A percentile compares a stretch with the other conserved stretches of the same genome.
Evolutionary conservation across 2,797 vertebrate genomes (phyloP).

Genomic region (Gephyroberyx darwinii): DNA sequence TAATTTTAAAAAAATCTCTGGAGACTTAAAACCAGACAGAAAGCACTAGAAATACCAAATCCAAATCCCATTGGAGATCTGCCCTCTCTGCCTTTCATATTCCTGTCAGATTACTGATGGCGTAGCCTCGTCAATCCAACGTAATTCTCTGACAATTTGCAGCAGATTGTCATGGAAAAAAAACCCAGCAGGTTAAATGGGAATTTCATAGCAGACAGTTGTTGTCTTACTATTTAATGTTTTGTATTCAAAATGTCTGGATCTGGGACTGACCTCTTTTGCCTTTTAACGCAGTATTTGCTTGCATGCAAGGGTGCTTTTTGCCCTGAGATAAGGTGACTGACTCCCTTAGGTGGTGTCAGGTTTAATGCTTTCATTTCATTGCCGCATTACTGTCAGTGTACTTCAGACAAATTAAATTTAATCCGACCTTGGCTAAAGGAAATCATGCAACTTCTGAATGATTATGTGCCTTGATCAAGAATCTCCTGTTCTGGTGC

Average conservation of each 20-base stretch:
- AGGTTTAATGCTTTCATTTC: background rate
- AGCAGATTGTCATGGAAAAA: conserved; percentile 33
- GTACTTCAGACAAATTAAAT: background rate
- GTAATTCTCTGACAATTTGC: conserved; percentile 47
- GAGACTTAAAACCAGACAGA: conserved; percentile 7
- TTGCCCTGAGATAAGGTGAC: background rate
- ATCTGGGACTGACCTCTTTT: background rate
- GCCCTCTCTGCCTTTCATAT: conserved; percentile 26
- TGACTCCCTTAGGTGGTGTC: background rate
- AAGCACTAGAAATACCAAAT: conserved; percentile 23
- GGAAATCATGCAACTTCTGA: background rate
- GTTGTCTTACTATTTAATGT: conserved; percentile 37
- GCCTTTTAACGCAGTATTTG: conserved; percentile 18
- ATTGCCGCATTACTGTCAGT: background rate
- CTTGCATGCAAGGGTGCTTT: background rate
- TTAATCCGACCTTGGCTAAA: background rate
- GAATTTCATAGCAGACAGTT: conserved; percentile 28
- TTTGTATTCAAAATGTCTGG: conserved; percentile 36
- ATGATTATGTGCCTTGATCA: background rate
- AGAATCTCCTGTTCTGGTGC: conserved; percentile 4
- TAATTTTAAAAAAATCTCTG: background rate
- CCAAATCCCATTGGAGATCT: conserved; percentile 18
- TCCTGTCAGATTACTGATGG: conserved; percentile 50
- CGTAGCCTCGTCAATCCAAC: conserved; percentile 38
- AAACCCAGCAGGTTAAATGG: conserved; percentile 28